phyloP scores from a whole-genome alignment of 2,888 invertebrate species.

The Orthosia incerta region DNA sequence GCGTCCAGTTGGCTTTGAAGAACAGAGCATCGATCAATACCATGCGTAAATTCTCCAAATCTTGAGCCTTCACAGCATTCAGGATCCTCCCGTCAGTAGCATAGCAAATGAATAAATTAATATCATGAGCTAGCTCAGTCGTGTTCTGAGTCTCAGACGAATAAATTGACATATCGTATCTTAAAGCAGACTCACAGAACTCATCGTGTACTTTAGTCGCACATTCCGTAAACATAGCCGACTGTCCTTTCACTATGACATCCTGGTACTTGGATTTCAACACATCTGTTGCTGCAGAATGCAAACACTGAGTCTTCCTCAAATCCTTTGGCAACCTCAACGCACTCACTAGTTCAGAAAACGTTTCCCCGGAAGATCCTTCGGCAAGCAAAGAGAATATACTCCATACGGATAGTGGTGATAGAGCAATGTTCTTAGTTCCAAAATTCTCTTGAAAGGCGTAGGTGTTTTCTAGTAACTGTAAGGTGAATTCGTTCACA shows the following conservation, averaged over 20 bases:
- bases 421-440: constrained; percentile 81
- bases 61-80: constrained; percentile 90
- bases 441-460: constrained; percentile 83
- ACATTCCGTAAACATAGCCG: constrained; percentile 82
- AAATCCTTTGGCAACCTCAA: constrained; percentile 81
- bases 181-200: constrained; percentile 82
- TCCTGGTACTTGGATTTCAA: constrained; percentile 77
- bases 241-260: constrained; percentile 78
- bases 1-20: constrained; percentile 94
- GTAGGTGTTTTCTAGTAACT: constrained; percentile 83
- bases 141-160: constrained; percentile 91
- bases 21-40: constrained; percentile 93
- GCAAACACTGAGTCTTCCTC: constrained; percentile 80
- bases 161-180: constrained; percentile 90
- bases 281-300: constrained; percentile 77
- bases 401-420: constrained; percentile 87
- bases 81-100: constrained; percentile 93
- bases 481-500: constrained; percentile 83
- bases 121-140: constrained; percentile 87
- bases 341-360: constrained; percentile 80
- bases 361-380: constrained; percentile 85
- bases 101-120: constrained; percentile 93
- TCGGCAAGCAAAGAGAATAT: constrained; percentile 85
- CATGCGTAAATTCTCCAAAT: constrained; percentile 85
- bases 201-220: constrained; percentile 81